phyloP scores from a whole-genome alignment of 2,797 vertebrate genomes.

The Enteromius unitaeniatus region DNA sequence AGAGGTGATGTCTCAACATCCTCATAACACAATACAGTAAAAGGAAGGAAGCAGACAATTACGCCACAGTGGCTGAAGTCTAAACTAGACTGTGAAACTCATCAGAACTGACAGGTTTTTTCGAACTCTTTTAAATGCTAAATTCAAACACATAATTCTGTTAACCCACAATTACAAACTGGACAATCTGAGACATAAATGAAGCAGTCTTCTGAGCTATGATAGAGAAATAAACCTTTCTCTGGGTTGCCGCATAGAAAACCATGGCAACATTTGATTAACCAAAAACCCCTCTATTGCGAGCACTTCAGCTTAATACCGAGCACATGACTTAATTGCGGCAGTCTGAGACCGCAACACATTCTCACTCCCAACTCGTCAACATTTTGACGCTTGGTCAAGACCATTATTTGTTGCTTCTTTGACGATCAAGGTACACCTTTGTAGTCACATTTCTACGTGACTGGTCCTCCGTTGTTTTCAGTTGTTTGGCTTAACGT shows the following conservation, averaged over 20 bases:
- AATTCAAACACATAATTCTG: neutral
- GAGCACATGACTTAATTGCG: neutral
- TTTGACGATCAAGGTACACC: too few relatives aligned
- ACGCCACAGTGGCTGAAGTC: neutral
- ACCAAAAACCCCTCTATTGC: constrained; percentile 11
- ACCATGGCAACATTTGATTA: neutral
- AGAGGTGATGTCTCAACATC: constrained; percentile 5
- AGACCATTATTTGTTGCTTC: too few relatives aligned
- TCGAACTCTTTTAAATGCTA: neutral
- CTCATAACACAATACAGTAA: neutral
- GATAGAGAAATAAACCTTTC: neutral
- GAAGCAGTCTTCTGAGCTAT: neutral
- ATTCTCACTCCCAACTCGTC: too few relatives aligned
- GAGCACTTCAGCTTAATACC: neutral
- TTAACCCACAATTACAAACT: neutral
- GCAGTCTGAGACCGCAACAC: neutral
- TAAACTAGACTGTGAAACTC: neutral
- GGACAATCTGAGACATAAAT: neutral
- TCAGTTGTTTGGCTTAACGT: too few relatives aligned
- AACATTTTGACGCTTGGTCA: too few relatives aligned
- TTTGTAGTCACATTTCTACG: too few relatives aligned
- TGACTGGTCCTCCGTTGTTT: too few relatives aligned
- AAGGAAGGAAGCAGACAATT: neutral
- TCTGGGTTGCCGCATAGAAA: neutral
- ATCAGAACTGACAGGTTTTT: neutral